Percentiles rank a stretch among this genome's conserved stretches.
phyloP scores from a whole-genome alignment of 2,888 invertebrate genomes.

The Drosophila fungiperda region DNA sequence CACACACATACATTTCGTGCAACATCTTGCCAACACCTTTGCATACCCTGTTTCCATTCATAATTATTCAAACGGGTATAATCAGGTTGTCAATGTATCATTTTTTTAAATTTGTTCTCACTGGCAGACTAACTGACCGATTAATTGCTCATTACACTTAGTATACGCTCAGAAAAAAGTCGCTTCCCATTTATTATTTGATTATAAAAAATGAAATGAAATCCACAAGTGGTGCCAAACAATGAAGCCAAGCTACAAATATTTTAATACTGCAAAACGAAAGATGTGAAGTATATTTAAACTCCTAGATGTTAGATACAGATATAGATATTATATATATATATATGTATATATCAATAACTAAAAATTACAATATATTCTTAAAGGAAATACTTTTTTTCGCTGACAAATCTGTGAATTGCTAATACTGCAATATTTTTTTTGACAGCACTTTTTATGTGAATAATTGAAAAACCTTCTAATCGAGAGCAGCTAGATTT shows the following conservation, averaged over 20 bases:
- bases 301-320: not conserved
- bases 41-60: conserved; percentile 1
- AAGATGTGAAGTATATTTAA: not conserved
- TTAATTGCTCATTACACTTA: not conserved
- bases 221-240: not conserved
- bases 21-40: conserved; percentile 38
- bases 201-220: not conserved
- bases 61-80: not conserved
- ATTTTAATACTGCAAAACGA: not conserved
- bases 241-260: not conserved
- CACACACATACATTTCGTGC: conserved; percentile 13
- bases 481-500: not conserved
- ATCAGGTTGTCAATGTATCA: not conserved
- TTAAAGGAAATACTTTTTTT: not conserved
- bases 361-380: not conserved
- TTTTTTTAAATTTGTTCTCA: not conserved
- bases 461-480: not conserved
- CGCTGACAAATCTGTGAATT: too few relatives aligned
- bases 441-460: too few relatives aligned
- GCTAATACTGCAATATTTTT: too few relatives aligned
- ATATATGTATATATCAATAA: not conserved
- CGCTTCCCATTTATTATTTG: not conserved
- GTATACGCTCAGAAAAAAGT: not conserved
- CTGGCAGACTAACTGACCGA: not conserved
- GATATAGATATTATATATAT: not conserved